Conservation (phyloP, 1,140 invertebrate genomes). For the Ceratosolen solmsi region DNA sequence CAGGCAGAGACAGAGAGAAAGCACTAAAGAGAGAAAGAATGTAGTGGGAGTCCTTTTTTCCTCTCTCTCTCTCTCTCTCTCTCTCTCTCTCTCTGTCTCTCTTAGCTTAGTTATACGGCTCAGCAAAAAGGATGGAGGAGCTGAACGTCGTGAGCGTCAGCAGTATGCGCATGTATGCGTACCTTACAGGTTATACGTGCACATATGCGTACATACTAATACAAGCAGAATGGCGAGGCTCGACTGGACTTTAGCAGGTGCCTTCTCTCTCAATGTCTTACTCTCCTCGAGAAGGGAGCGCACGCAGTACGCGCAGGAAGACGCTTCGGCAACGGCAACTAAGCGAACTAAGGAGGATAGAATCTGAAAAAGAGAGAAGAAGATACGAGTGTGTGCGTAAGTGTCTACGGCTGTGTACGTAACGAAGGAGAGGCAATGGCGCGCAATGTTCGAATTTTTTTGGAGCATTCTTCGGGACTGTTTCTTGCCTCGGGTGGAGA, state of each 20-base stretch:
- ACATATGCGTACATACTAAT: neutral
- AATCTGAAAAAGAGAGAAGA: conserved; percentile 3
- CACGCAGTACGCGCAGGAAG: conserved; percentile 4
- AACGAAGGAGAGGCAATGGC: neutral
- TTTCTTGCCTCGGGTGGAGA: conserved; percentile 31
- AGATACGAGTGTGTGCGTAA: neutral
- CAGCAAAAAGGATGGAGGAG: conserved; percentile 17
- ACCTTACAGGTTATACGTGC: conserved; percentile 1
- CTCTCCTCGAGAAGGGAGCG: conserved; percentile 9
- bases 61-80: conserved; percentile 64
- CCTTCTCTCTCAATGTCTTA: conserved; percentile 50
- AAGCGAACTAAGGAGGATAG: conserved; percentile 12
- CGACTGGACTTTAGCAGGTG: conserved; percentile 69
- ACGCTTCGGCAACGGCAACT: conserved; percentile 16
- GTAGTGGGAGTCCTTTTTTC: conserved; percentile 58
- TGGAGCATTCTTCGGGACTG: conserved; percentile 39
- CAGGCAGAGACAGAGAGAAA: neutral
- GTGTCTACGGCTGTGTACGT: neutral
- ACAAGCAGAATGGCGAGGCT: conserved; percentile 2
- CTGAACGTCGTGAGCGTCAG: conserved; percentile 10
- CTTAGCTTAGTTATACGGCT: neutral
- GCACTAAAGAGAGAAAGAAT: neutral
- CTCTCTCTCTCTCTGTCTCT: conserved; percentile 37
- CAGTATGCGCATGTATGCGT: conserved; percentile 4
- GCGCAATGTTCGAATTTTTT: conserved; percentile 38